Base-by-base conservation (phyloP, 2,797 vertebrate genomes). In the Gallirallus australis region DNA sequence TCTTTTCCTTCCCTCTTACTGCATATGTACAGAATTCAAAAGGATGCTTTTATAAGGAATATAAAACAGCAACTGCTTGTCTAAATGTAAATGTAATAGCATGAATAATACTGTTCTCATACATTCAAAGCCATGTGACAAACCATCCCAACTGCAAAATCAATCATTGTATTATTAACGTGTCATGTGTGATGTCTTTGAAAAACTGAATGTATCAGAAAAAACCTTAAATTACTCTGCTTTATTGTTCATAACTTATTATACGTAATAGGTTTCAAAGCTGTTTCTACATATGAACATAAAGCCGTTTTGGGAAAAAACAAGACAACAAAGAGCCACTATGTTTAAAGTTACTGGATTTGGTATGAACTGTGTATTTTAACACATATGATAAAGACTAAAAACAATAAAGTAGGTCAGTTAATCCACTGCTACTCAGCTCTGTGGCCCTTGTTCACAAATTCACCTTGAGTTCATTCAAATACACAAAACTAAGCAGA, bases 1-100 rank as follows among this genome's bases (percentile, higher is more conserved):
- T 39, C 27, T 45, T 92, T 61, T 75, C 35, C 61, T 65, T 59
- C 35, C 20, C 14, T 86, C 48, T 69, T 31, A 48, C 37, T 42
- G 33, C 20, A n/a, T 50, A 20, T 0, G 4, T 20, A 40, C 33
- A 61, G 35, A 84, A 77, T 45, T 64, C n/a, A 65, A 82, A 86
- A 69, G 20, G 35, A 69, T 63, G 45, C 15, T 90, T 86, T 86
- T 70, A 90, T 11, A 48, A 90, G 12, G n/a, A 72, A 65, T 59
- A 84, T 84, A 90, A 86, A 89, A 1, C n/a, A 81, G 40, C 21
- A 83, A 70, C 52, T 3, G 7, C 42, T 82, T 87, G 71, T 85
- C 86, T 85, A 94, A 92, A 89, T 80, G 78, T 52, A 95, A 94
- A 96, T 69, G 86, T 79, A 91, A 93, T 52, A 79, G 42, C 56